These are phyloP conservation scores for Trichomalopsis sarcophagae DNA, from an alignment of 1,140 invertebrate species.

Conservation along the genomic window DNA sequence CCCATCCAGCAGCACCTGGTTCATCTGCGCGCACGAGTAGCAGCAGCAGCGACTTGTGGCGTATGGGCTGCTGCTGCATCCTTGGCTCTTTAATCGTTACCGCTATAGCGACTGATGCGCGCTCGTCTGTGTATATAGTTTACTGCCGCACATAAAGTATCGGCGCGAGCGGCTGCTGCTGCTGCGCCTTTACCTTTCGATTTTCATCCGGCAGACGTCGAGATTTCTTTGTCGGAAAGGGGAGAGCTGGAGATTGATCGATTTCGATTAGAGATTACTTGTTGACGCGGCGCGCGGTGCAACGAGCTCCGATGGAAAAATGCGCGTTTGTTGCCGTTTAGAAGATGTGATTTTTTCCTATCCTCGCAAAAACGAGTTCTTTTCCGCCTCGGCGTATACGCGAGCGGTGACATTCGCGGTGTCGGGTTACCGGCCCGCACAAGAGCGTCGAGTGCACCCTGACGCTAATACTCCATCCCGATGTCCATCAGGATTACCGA, in stretches of 20 bases:
- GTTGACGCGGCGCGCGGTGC: not conserved
- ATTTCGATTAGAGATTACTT: not conserved
- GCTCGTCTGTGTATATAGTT: not conserved
- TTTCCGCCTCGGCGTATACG: not conserved
- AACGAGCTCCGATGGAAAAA: not conserved
- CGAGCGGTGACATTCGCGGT: not conserved
- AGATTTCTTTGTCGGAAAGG: constrained; percentile 34
- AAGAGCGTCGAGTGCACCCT: constrained; percentile 54
- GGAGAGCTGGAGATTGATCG: not conserved
- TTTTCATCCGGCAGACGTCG: constrained; percentile 31
- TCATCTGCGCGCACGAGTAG: constrained; percentile 57
- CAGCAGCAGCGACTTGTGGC: constrained; percentile 31
- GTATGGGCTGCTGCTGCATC: constrained; percentile 4
- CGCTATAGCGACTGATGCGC: not conserved
- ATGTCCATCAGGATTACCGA: constrained; percentile 68
- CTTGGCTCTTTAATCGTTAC: constrained; percentile 53
- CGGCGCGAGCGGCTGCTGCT: not conserved
- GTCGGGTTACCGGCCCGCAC: not conserved
- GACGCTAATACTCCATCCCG: constrained; percentile 67
- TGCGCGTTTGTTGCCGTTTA: not conserved
- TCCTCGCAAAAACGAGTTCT: not conserved
- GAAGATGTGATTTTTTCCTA: not conserved
- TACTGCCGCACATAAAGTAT: constrained; percentile 35
- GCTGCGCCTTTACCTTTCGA: not conserved
- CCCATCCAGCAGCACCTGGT: constrained; percentile 72